Evolutionary conservation across 2,888 invertebrate species (phyloP), one percentile per base, ranked within the genome.

Genomic region (Drosophila neoperkinsi): DNA sequence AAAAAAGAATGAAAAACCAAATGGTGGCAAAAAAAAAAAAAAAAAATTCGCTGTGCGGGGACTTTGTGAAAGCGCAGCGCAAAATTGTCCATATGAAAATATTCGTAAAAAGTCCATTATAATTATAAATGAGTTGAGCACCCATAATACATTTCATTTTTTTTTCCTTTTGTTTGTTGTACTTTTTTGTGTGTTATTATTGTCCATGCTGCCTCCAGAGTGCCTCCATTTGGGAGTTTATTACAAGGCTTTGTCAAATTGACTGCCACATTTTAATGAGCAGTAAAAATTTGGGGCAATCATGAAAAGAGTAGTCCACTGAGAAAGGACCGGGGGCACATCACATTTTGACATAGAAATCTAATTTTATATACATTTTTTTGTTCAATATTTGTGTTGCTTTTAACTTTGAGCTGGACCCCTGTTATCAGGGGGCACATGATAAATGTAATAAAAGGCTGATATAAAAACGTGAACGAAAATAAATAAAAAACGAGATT

Each of bases 101-200:
- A 77, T 86, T 86, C 74, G 74, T 75, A 83, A 81, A 90, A 85
- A 88, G 84, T 88, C 86, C 88, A 90, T 90, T 90, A 90, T 88
- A 90, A 90, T 90, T 90, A 90, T 90, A 88, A 90, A 90, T 90
- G 89, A 90, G 90, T 89, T 87, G 85, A 87, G 84, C 81, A 77
- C 71, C 78, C 85, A 76, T 78, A 83, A 90, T 77, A 83, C 86
- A 83, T 88, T 88, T 82, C 66, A 86, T 86, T 72, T 70, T 46
- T 28, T 52, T 67, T 41, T 43, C 30, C 30, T 16, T 36, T 55
- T 68, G 16, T 63, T 68, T 71, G 18, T 7, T 36, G 36, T 53
- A 49, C 28, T 57, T 66, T 43, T 65, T 55, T 61, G 56, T 65
- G 28, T 11, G 16, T 25, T 38, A n/a, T 68, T 38, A 64, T 77